A percentile compares a stretch with the other conserved stretches of the same genome.
phyloP scores from a whole-genome alignment of 1,140 invertebrate genomes.

The Drosophila varians region DNA sequence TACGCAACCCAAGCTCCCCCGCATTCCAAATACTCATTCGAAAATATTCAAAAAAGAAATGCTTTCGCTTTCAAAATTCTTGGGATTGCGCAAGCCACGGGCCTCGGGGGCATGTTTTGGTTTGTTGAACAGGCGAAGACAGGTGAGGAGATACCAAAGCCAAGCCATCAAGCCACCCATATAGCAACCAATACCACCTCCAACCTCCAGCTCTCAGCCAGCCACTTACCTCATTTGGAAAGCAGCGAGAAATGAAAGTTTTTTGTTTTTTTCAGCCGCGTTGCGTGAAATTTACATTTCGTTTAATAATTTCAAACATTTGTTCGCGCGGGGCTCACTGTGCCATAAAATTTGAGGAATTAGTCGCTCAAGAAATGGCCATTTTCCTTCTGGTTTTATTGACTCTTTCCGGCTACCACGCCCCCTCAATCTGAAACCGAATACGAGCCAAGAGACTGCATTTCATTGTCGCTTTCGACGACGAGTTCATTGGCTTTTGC shows the following conservation, averaged over 20 bases:
- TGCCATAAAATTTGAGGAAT: slow-evolving; percentile 74
- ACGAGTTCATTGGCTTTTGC: slow-evolving; percentile 66
- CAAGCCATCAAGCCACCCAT: neutral
- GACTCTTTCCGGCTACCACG: slow-evolving; percentile 60
- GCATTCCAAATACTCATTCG: slow-evolving; percentile 32
- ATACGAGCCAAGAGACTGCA: slow-evolving; percentile 44
- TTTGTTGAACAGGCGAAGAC: slow-evolving; percentile 49
- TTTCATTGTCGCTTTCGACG: slow-evolving; percentile 73
- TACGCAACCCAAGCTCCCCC: slow-evolving; percentile 13
- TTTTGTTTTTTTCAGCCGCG: slow-evolving; percentile 24
- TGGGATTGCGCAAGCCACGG: slow-evolving; percentile 60
- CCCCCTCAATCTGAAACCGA: slow-evolving; percentile 12
- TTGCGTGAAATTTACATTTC: slow-evolving; percentile 77
- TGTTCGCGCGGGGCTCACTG: slow-evolving; percentile 66
- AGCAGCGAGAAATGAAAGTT: slow-evolving; percentile 75
- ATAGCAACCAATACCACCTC: neutral
- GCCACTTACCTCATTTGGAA: slow-evolving; percentile 66
- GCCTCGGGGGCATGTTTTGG: slow-evolving; percentile 40
- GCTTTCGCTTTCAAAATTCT: slow-evolving; percentile 80
- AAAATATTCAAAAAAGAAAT: slow-evolving; percentile 28
- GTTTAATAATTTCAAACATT: slow-evolving; percentile 78
- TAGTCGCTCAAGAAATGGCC: slow-evolving; percentile 48
- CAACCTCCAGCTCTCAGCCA: neutral
- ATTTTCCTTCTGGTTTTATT: slow-evolving; percentile 18
- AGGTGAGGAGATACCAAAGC: neutral